Evolutionary conservation across 2,113 vertebrate species (phyloP).

Genomic region (Misgurnus anguillicaudatus): DNA sequence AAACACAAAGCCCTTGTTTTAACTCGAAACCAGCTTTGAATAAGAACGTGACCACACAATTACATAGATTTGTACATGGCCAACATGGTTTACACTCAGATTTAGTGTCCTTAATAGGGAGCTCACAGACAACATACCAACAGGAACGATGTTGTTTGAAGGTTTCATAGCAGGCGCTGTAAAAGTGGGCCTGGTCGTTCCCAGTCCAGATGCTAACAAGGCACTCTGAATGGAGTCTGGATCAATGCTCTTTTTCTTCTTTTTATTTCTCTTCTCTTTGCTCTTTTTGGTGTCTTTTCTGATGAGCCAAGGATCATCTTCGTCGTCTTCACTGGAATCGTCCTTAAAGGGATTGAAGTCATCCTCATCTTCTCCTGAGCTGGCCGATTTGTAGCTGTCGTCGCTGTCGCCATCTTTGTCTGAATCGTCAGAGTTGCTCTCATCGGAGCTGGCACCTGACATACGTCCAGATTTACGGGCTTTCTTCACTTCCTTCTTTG

Average conservation of each 20-base stretch:
- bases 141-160: constrained; percentile 66
- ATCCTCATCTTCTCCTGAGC: constrained; percentile 88
- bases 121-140: constrained; percentile 58
- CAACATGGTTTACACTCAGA: too few relatives aligned
- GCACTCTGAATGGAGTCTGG: constrained; percentile 99
- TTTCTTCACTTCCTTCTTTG: constrained; percentile 86
- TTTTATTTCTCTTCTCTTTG: constrained; percentile 91
- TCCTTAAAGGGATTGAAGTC: constrained; percentile 98
- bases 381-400: constrained; percentile 91
- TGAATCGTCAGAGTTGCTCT: constrained; percentile 76
- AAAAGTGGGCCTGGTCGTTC: constrained; percentile 89
- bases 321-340: constrained; percentile 91
- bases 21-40: too few relatives aligned
- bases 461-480: constrained; percentile 85
- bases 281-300: constrained; percentile 95
- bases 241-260: constrained; percentile 86
- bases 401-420: constrained; percentile 84
- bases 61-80: too few relatives aligned
- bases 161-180: constrained; percentile 79
- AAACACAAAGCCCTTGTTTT: too few relatives aligned
- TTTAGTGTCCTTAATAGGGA: background rate
- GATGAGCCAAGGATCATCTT: constrained; percentile 96
- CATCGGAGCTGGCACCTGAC: constrained; percentile 91
- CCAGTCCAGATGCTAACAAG: constrained; percentile 97
- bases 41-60: too few relatives aligned